A percentile compares a stretch with the other conserved stretches of the same genome.
These are phyloP conservation scores for Lepidurus apus DNA, from an alignment of 1,140 invertebrate genomes.

Conservation along the genomic window DNA sequence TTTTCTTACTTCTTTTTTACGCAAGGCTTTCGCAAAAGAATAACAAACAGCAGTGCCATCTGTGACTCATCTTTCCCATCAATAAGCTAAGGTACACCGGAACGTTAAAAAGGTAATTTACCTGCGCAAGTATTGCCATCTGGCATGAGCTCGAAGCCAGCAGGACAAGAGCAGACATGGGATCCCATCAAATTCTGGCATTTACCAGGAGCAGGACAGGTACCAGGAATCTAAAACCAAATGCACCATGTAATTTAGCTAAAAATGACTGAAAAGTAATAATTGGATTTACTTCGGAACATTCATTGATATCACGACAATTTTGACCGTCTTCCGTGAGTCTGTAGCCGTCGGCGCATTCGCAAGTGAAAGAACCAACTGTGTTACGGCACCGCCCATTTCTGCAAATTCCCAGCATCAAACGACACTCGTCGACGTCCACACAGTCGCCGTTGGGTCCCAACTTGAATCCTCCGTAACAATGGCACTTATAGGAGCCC, in stretches of 20 bases:
- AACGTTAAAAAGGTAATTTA: slow-evolving; percentile 42
- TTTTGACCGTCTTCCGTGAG: slow-evolving; percentile 60
- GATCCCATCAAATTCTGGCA: slow-evolving; percentile 68
- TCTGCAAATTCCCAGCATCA: slow-evolving; percentile 70
- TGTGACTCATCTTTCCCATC: too few species aligned
- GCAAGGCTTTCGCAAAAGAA: too few species aligned
- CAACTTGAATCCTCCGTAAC: slow-evolving; percentile 71
- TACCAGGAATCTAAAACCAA: slow-evolving; percentile 49
- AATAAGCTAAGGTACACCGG: too few species aligned
- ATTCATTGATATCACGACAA: slow-evolving; percentile 65
- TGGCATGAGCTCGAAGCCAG: slow-evolving; percentile 58
- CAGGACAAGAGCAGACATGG: slow-evolving; percentile 60
- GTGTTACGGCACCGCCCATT: slow-evolving; percentile 75
- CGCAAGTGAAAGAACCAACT: slow-evolving; percentile 72
- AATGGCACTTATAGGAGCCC: slow-evolving; percentile 72
- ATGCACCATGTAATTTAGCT: not conserved
- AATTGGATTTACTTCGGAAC: slow-evolving; percentile 51
- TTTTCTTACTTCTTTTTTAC: too few species aligned
- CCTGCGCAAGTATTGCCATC: slow-evolving; percentile 59
- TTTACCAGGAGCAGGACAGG: slow-evolving; percentile 57
- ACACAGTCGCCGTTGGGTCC: slow-evolving; percentile 77
- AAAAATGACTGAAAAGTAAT: slow-evolving; percentile 25
- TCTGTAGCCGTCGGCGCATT: slow-evolving; percentile 72
- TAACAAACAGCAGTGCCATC: too few species aligned
- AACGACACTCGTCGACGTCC: slow-evolving; percentile 81